Base-by-base conservation (phyloP, 1,140 invertebrate species). In the Copidosoma floridanum region DNA sequence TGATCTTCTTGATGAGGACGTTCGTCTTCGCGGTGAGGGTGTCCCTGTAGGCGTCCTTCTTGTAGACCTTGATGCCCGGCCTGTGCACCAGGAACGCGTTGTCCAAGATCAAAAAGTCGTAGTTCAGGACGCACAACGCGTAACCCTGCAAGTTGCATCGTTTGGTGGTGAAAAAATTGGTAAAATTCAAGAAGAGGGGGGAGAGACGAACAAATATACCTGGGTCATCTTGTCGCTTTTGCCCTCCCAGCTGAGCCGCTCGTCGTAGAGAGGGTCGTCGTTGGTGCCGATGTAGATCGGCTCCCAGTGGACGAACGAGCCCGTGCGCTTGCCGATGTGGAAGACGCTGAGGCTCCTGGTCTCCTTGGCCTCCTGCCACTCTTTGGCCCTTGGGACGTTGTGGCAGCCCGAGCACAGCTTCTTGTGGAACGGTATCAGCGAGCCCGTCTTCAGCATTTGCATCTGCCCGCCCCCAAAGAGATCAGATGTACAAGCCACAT, bases 201-300 rank as follows among this genome's bases (percentile, higher is more conserved):
- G 14, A 26, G 29, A n/a, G 14, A 29, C 16, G n/a, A n/a, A n/a
- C n/a, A n/a, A n/a, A n/a, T 20, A 10, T 70, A 94, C 92, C 88
- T 95, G 94, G 35, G 92, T 93, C 94, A 96, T 96, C 82, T 94
- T 94, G 76, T 94, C 91, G 75, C 90, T 92, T 78, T 91, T 92
- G 48, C 92, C 92, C 72, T 94, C 91, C 92, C 92, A 94, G 71
- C 88, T 92, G 20, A 93, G 84, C 72, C 92, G 82, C 72, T 93
- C 89, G 65, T 95, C 93, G 71, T 95, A 97, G 52, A 92, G 82
- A 0, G 94, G 93, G 71, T 95, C 93, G 8, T 85, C 81, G 75
- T 93, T 88, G 0, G 91, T 93, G 21, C 91, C 92, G 61, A 94
- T 93, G 65, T 90, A 94, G 64, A 94, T 93, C 1, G 93, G 93